Conservation (phyloP, 1,140 invertebrate species). For the Galendromus occidentalis region DNA sequence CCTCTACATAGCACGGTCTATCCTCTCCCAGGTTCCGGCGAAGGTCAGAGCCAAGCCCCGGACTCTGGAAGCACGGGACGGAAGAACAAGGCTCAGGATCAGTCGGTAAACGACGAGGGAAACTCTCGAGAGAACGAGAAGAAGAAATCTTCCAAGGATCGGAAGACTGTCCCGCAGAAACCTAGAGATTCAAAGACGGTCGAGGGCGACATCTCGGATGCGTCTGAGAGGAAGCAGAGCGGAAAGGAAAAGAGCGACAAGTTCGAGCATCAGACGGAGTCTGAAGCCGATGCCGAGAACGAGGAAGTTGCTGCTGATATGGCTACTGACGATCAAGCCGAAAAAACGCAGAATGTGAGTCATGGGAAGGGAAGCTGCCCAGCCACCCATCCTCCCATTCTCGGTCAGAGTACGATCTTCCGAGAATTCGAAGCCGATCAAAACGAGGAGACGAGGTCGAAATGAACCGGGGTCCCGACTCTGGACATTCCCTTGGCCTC, state of each 20-base stretch:
- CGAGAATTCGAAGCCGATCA: too few species aligned
- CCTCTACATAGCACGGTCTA: too few species aligned
- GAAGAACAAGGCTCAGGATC: background rate
- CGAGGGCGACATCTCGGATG: background rate
- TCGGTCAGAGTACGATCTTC: too few species aligned
- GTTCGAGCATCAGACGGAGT: background rate
- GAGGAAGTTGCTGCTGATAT: slow-evolving; percentile 22
- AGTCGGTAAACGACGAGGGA: background rate
- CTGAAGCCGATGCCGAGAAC: slow-evolving; percentile 16
- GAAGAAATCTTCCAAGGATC: background rate
- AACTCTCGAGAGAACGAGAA: background rate
- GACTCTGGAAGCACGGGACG: background rate
- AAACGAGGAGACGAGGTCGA: too few species aligned
- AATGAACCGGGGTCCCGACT: too few species aligned
- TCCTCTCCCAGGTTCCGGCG: background rate
- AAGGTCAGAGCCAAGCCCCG: background rate
- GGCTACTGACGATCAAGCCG: slow-evolving; percentile 20
- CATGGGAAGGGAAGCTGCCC: too few species aligned
- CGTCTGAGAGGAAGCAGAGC: background rate
- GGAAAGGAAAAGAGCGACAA: background rate
- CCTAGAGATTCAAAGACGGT: background rate
- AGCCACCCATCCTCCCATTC: too few species aligned
- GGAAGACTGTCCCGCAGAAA: background rate
- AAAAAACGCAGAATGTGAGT: slow-evolving; percentile 4
- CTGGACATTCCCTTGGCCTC: too few species aligned